Conservation (phyloP, 2,113 vertebrate genomes). For the Progne subis region DNA sequence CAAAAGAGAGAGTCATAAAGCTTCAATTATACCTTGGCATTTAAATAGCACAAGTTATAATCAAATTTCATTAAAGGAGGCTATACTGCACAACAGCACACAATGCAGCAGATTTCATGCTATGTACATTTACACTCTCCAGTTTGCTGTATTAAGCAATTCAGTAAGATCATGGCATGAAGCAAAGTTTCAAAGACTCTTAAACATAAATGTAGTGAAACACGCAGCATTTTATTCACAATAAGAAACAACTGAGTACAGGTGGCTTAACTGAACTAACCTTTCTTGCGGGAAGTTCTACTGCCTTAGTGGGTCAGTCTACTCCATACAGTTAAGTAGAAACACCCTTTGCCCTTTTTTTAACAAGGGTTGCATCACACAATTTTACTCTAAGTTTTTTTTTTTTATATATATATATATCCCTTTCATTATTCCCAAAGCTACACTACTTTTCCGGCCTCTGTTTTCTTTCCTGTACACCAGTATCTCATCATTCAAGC, state of each 20-base stretch:
- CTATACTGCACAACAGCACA: not conserved
- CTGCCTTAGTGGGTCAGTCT: not conserved
- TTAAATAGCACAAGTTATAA: not conserved
- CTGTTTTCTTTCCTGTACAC: not conserved
- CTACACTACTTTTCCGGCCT: not conserved
- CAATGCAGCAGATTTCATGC: not conserved
- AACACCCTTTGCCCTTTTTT: not conserved
- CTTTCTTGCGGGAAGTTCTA: not conserved
- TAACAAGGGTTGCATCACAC: not conserved
- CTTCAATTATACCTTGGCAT: not conserved
- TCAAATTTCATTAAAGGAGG: not conserved
- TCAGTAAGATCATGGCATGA: not conserved
- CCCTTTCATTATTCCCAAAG: not conserved
- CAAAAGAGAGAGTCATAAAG: not conserved
- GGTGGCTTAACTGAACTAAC: not conserved
- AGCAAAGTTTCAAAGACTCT: not conserved
- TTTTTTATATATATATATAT: not conserved
- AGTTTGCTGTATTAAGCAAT: not conserved
- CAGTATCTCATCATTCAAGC: not conserved
- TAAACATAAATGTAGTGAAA: not conserved
- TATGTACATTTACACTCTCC: not conserved
- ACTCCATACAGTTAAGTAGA: not conserved
- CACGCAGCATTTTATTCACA: not conserved
- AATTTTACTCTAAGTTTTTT: not conserved
- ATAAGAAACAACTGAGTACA: not conserved